Percentiles rank a stretch among this genome's conserved stretches.
Conservation (phyloP, 2,797 vertebrate species). For the Muscicapa striata region DNA sequence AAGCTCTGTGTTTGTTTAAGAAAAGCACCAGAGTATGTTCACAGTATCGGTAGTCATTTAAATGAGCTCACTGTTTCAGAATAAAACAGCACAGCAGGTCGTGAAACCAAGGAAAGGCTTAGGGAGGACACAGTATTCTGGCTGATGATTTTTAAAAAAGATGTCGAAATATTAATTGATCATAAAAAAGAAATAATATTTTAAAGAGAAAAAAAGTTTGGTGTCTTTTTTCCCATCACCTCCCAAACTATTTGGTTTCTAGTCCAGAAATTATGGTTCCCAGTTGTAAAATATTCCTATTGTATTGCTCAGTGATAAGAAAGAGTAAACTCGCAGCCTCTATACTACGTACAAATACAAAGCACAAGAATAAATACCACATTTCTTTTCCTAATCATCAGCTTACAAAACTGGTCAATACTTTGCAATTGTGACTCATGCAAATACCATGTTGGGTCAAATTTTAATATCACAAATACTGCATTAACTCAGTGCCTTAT, state of each 20-base stretch:
- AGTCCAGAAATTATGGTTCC: slow-evolving; percentile 74
- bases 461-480: slow-evolving; percentile 78
- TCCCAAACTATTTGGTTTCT: slow-evolving; percentile 56
- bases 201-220: slow-evolving; percentile 9
- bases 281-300: slow-evolving; percentile 59
- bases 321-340: slow-evolving; percentile 71
- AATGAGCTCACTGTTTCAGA: slow-evolving; percentile 51
- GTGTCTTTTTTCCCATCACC: slow-evolving; percentile 1
- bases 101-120: slow-evolving; percentile 42
- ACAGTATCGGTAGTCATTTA: slow-evolving; percentile 45
- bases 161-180: not conserved
- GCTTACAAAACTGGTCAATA: slow-evolving; percentile 76
- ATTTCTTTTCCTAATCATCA: slow-evolving; percentile 71
- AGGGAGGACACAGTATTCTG: not conserved
- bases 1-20: slow-evolving; percentile 51
- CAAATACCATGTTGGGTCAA: slow-evolving; percentile 72
- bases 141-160: not conserved
- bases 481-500: slow-evolving; percentile 72
- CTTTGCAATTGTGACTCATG: slow-evolving; percentile 73
- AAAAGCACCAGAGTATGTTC: slow-evolving; percentile 63
- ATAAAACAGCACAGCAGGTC: slow-evolving; percentile 41
- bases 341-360: slow-evolving; percentile 75
- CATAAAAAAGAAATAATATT: not conserved
- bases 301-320: slow-evolving; percentile 71
- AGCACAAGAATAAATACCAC: slow-evolving; percentile 79